Evolutionary conservation across 2,888 invertebrate species (phyloP).

Genomic region (Dicyrtoma fusca): DNA sequence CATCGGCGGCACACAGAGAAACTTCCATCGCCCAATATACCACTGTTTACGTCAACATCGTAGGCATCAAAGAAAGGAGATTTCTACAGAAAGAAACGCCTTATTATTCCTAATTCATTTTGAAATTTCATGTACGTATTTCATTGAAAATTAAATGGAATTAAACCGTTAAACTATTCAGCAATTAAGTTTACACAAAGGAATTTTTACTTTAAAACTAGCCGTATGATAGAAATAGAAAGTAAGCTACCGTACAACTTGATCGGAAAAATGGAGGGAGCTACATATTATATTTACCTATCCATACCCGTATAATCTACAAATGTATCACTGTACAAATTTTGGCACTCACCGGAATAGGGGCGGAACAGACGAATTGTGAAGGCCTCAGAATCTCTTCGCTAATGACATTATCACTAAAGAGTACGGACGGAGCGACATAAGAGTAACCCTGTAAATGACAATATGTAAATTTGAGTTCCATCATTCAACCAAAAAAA

Average conservation of each 20-base stretch:
- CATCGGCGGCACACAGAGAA: slow-evolving; percentile 86
- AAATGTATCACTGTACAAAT: background rate
- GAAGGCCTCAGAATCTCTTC: slow-evolving; percentile 68
- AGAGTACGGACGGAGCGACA: slow-evolving; percentile 87
- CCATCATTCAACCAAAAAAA: background rate
- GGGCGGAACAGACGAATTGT: slow-evolving; percentile 41
- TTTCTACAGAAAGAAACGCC: slow-evolving; percentile 64
- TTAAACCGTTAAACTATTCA: background rate
- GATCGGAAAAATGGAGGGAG: background rate
- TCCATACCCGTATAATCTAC: background rate
- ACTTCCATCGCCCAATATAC: slow-evolving; percentile 82
- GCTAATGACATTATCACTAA: slow-evolving; percentile 76
- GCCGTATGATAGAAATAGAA: no score
- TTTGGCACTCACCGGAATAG: slow-evolving; percentile 34
- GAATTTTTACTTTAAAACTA: no score
- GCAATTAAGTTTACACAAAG: no score
- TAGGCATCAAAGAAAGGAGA: slow-evolving; percentile 86
- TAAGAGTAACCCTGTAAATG: slow-evolving; percentile 83
- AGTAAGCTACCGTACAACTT: no score
- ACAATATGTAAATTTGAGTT: slow-evolving; percentile 5
- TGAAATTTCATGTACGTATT: no score
- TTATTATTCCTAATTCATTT: no score
- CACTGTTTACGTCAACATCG: slow-evolving; percentile 69
- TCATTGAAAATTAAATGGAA: background rate
- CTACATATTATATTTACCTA: background rate